phyloP scores from a whole-genome alignment of 2,888 invertebrate genomes.

The Cheilosia scutellata region DNA sequence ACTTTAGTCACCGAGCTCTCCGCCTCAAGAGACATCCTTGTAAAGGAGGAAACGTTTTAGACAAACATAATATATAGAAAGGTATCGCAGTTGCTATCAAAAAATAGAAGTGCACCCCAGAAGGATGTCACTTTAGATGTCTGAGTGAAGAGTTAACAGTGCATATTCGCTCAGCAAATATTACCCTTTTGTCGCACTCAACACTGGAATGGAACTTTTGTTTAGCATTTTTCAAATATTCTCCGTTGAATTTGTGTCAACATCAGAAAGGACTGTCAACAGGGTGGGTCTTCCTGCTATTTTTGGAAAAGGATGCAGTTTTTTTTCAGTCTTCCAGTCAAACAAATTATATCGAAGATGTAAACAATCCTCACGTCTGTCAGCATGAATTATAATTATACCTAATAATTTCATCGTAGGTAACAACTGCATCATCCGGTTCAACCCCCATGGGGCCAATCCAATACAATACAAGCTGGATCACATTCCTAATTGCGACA shows the following conservation, averaged over 20 bases:
- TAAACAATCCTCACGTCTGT: no score
- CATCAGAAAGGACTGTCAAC: not conserved
- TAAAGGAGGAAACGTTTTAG: not conserved
- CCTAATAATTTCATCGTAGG: no score
- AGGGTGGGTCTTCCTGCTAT: no score
- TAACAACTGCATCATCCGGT: no score
- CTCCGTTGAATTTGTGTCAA: not conserved
- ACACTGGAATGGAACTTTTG: not conserved
- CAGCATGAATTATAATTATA: no score
- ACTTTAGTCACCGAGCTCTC: conserved; percentile 10
- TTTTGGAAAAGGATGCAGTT: no score
- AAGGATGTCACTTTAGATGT: conserved; percentile 25
- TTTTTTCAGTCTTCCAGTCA: no score
- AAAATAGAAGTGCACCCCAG: not conserved
- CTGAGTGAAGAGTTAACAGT: conserved; percentile 5
- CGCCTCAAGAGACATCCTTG: not conserved
- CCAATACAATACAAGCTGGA: conserved; percentile 19
- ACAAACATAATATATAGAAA: not conserved
- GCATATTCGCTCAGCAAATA: not conserved
- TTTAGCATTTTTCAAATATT: not conserved
- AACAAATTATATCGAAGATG: no score
- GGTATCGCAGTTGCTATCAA: not conserved
- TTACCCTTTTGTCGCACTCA: not conserved
- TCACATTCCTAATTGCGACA: conserved; percentile 45
- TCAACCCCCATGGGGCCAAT: no score